These are phyloP conservation scores for Oostethus manadensis DNA, from an alignment of 2,113 vertebrate genomes.

Conservation along the genomic window DNA sequence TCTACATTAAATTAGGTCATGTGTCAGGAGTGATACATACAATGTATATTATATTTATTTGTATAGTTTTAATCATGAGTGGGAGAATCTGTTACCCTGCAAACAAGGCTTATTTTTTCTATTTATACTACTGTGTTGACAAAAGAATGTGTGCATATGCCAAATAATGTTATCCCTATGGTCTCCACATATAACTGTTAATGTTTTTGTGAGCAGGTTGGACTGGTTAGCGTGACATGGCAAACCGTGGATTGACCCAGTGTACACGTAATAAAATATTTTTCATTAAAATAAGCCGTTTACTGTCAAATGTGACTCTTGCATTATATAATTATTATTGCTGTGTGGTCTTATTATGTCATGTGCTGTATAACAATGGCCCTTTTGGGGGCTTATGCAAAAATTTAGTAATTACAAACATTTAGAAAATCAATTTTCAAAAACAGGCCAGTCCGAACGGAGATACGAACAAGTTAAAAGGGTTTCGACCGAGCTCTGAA, in stretches of 20 bases:
- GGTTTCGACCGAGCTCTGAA: too few relatives aligned
- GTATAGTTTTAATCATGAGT: conserved; percentile 14
- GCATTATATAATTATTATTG: background rate
- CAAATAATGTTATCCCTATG: conserved; percentile 56
- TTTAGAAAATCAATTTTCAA: too few relatives aligned
- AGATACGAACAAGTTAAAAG: too few relatives aligned
- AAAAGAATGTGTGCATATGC: background rate
- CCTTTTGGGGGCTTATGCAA: too few relatives aligned
- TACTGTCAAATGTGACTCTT: conserved; percentile 6
- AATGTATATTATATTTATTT: conserved; percentile 13
- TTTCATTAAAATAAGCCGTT: conserved; percentile 16
- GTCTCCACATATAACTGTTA: conserved; percentile 8
- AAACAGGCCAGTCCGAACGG: too few relatives aligned
- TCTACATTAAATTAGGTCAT: background rate
- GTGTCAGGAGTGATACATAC: background rate
- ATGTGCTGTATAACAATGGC: background rate
- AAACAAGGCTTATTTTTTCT: conserved; percentile 29
- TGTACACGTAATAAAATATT: conserved; percentile 63
- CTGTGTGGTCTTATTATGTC: background rate
- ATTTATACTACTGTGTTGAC: conserved; percentile 35
- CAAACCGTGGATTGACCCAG: conserved; percentile 56
- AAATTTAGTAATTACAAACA: too few relatives aligned
- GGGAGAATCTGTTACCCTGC: conserved; percentile 1
- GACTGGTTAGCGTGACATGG: conserved; percentile 64
- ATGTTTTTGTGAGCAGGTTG: conserved; percentile 34